Percentiles rank a stretch among this genome's conserved stretches.
phyloP scores from a whole-genome alignment of 2,888 invertebrate species.

The Cheilosia impressa region DNA sequence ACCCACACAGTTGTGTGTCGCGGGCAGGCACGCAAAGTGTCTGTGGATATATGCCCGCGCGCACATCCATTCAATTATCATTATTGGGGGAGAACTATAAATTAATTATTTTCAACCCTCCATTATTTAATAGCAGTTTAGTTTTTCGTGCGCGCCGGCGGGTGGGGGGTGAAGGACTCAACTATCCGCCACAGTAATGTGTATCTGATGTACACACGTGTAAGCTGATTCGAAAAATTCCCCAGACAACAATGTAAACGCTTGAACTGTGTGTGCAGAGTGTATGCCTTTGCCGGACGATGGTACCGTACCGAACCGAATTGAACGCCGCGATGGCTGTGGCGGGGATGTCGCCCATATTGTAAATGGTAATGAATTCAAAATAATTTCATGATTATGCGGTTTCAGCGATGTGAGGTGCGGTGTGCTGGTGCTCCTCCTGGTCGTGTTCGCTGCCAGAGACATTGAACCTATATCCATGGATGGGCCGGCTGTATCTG shows the following conservation, averaged over 20 bases:
- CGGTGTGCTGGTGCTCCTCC: slow-evolving; percentile 11
- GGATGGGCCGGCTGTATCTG: slow-evolving; percentile 6
- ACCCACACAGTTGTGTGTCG: neutral
- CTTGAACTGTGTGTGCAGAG: slow-evolving; percentile 41
- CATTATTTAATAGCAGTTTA: slow-evolving; percentile 65
- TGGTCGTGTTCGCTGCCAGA: slow-evolving; percentile 19
- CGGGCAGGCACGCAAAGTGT: neutral
- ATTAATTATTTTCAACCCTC: slow-evolving; percentile 67
- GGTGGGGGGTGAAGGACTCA: neutral
- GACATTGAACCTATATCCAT: slow-evolving; percentile 37
- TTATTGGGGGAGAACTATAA: slow-evolving; percentile 66
- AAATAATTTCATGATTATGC: slow-evolving; percentile 69
- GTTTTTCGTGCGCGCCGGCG: slow-evolving; percentile 1
- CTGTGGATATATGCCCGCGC: neutral
- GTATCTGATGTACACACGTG: slow-evolving; percentile 56
- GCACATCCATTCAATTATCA: slow-evolving; percentile 63
- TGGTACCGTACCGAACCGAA: neutral
- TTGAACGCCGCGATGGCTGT: no score
- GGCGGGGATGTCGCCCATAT: slow-evolving; percentile 30
- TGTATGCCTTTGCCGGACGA: neutral
- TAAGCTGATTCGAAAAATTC: slow-evolving; percentile 46
- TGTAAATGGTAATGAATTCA: slow-evolving; percentile 66
- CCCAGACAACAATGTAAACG: slow-evolving; percentile 64
- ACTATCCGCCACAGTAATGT: slow-evolving; percentile 32
- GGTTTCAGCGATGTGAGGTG: slow-evolving; percentile 50